Evolutionary conservation across 2,888 invertebrate genomes (phyloP), one percentile per base, ranked within the genome.

Genomic region (Acanthosoma haemorrhoidale): DNA sequence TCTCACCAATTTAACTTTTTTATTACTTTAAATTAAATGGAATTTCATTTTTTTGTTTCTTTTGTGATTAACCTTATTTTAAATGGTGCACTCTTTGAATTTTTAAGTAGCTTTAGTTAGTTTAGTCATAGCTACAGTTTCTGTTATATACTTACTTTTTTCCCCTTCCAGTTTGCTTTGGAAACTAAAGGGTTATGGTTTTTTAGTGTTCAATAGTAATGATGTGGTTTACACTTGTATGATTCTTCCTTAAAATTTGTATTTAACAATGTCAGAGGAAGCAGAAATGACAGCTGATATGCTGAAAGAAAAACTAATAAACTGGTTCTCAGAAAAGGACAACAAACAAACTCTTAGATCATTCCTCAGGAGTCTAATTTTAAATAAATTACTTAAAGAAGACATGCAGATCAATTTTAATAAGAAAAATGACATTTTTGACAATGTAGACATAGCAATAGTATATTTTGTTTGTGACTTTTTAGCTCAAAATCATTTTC

Each of bases 401-500:
- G 64, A 64, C 11, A 15, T 25, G 16, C n/a, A 41, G 2, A 25
- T 21, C 2, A n/a, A 64, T 41, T 64, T 29, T 1, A 34, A 64
- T 25, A 25, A 41, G 5, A 41, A n/a, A 21, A 64, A 29, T 1
- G 8, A 25, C 5, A 25, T 41, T n/a, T 64, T 25, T 38, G 64
- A 64, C n/a, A 38, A 29, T 15, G 41, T 41, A 21, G 64, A 64
- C 31, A 39, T 64, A 15, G 36, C 64, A 21, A 11, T 64, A 41
- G 15, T 36, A 41, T 41, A 39, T 15, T 41, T 64, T n/a, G 41
- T 64, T 1, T 41, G 29, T 38, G 64, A 64, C 41, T 64, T 38
- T 64, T 64, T 64, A 15, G 38, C 29, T 9, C 21, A 29, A 29
- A 64, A 64, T 13, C 36, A 64, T 16, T 64, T 64, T 41, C 64